Evolutionary conservation across 1,140 invertebrate genomes (phyloP), one percentile per base, ranked within the genome.

Genomic region (Cherax quadricarinatus): DNA sequence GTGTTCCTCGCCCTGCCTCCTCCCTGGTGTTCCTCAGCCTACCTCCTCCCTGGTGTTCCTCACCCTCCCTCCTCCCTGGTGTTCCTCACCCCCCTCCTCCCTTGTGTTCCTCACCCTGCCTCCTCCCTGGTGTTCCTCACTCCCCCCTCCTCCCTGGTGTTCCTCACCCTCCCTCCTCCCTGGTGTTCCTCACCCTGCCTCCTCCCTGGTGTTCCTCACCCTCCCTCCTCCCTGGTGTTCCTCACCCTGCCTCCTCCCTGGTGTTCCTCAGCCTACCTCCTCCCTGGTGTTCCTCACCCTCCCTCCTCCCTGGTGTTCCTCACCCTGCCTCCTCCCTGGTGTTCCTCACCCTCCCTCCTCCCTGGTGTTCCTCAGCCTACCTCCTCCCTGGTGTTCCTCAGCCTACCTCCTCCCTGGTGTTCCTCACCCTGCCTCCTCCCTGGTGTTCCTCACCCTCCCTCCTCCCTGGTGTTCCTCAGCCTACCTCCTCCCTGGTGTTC

Each of bases 181-280:
- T 49, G 1, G 57, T 62, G 4, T 2, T 5, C 12, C 82, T 84
- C 82, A 41, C 53, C 30, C 9, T n/a, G 49, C 53, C 82, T 62
- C 60, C 57, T 60, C 3, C 18, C 48, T 18, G 7, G 30, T 41
- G 30, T 24, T 5, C 70, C 86, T 88, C 78, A 88, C 86, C 86
- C 73, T 21, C 21, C 21, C 73, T 78, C 21, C 73, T 21, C 3
- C 21, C 41, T 14, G 10, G 21, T 4, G 4, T 24, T 4, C 21
- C 73, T 41, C 41, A n/a, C 73, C 73, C 41, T 79, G n/a, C n/a
- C n/a, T 30, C 7, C n/a, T 30, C 48, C 18, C 78, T 7, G n/a
- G 24, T 6, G 9, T 18, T 1, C 24, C 14, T 51, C n/a, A n/a
- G n/a, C n/a, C n/a, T n/a, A n/a, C 14, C n/a, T 12, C 14, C n/a